phyloP scores from a whole-genome alignment of 2,888 invertebrate genomes.

The Carabus problematicus region DNA sequence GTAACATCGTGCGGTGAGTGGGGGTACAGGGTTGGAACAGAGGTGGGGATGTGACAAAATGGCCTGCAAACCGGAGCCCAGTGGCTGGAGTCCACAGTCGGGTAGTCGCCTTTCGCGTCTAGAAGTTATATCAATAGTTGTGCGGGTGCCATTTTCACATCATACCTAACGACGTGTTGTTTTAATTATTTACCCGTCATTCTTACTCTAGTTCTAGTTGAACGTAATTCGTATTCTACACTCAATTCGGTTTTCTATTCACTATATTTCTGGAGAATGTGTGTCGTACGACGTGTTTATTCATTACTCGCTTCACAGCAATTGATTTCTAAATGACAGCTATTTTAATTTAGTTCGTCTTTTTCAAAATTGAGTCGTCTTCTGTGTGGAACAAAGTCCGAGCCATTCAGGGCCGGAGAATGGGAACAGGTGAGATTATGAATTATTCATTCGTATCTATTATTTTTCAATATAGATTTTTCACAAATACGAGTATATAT shows the following conservation, averaged over 20 bases:
- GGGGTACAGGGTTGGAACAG: conserved; percentile 54
- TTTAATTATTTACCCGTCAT: not conserved
- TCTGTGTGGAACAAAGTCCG: conserved; percentile 70
- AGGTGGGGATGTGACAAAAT: conserved; percentile 67
- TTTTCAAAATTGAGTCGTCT: conserved; percentile 57
- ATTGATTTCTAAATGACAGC: not conserved
- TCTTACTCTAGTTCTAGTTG: not conserved
- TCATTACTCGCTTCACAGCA: not conserved
- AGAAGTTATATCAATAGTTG: conserved; percentile 29
- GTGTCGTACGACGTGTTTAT: not conserved
- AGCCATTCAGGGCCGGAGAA: conserved; percentile 71
- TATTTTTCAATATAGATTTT: no score
- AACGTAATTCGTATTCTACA: not conserved
- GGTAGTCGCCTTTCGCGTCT: conserved; percentile 53
- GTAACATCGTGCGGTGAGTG: conserved; percentile 50
- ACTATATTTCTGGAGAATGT: not conserved
- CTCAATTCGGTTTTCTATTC: not conserved
- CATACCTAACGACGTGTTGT: not conserved
- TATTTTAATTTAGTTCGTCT: conserved; percentile 10
- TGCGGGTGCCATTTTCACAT: not conserved
- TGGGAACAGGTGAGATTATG: conserved; percentile 72
- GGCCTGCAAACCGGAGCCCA: conserved; percentile 62
- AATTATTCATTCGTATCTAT: conserved; percentile 48
- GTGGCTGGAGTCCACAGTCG: conserved; percentile 58
- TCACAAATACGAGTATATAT: no score